phyloP scores from a whole-genome alignment of 2,113 vertebrate genomes.

The Maccullochella peelii region DNA sequence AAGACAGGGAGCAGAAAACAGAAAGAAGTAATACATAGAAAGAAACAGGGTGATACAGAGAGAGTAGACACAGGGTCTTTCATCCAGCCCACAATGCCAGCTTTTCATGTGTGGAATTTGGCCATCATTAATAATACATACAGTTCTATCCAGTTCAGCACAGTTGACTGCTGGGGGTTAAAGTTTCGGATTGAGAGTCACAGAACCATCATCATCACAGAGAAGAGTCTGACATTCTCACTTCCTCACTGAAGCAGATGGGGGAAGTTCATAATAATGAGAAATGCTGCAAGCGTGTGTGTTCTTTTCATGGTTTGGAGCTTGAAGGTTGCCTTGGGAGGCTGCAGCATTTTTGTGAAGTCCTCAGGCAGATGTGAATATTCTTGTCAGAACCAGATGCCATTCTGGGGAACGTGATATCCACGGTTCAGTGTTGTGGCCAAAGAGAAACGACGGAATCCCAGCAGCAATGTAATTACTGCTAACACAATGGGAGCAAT shows the following conservation, averaged over 20 bases:
- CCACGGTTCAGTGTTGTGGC: conserved; percentile 17
- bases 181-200: conserved; percentile 63
- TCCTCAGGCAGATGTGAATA: conserved; percentile 50
- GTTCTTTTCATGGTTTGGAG: conserved; percentile 17
- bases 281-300: conserved; percentile 16
- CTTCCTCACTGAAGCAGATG: conserved; percentile 54
- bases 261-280: conserved; percentile 30
- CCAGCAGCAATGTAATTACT: conserved; percentile 52
- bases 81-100: conserved; percentile 76
- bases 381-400: conserved; percentile 42
- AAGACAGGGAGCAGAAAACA: conserved; percentile 20
- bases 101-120: conserved; percentile 83
- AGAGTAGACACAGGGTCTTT: conserved; percentile 77
- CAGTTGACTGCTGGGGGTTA: conserved; percentile 65
- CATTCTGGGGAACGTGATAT: conserved; percentile 22
- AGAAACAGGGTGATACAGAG: conserved; percentile 11
- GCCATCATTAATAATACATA: conserved; percentile 83
- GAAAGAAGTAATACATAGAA: conserved; percentile 33
- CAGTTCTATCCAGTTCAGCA: conserved; percentile 49
- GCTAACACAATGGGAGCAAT: conserved; percentile 66
- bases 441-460: conserved; percentile 36
- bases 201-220: conserved; percentile 47
- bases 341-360: conserved; percentile 17
- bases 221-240: conserved; percentile 51
- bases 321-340: conserved; percentile 37